Percentiles rank a stretch among this genome's conserved stretches.
These are phyloP conservation scores for Lottia scabra DNA, from an alignment of 2,888 invertebrate species.

Conservation along the genomic window DNA sequence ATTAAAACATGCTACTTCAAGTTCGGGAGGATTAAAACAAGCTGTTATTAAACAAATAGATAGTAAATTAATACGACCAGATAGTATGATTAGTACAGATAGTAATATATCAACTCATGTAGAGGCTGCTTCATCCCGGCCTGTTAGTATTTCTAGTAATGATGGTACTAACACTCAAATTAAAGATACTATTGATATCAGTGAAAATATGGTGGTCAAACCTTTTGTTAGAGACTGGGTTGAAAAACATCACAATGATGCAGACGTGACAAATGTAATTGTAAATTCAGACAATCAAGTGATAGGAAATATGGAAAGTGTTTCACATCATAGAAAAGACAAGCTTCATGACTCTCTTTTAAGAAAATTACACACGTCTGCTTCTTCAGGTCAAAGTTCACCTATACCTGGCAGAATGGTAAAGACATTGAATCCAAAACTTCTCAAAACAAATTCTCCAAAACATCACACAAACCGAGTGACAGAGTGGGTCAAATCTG, in stretches of 20 bases:
- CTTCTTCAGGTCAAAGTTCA: conserved; percentile 53
- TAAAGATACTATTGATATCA: conserved; percentile 32
- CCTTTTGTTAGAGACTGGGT: conserved; percentile 64
- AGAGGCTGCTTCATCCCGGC: conserved; percentile 51
- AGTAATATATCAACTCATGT: conserved; percentile 48
- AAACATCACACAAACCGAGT: conserved; percentile 56
- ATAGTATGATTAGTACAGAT: conserved; percentile 51
- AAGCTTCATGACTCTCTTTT: conserved; percentile 8
- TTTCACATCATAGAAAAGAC: conserved; percentile 24
- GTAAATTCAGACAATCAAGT: conserved; percentile 38
- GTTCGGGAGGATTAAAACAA: conserved; percentile 28
- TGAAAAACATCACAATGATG: conserved; percentile 29
- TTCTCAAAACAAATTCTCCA: conserved; percentile 47
- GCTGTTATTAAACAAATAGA: conserved; percentile 35
- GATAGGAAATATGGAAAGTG: conserved; percentile 37
- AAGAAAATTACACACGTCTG: conserved; percentile 26
- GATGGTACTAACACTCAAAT: conserved; percentile 16
- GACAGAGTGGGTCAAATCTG: conserved; percentile 66
- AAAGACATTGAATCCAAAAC: background rate
- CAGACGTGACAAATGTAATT: conserved; percentile 29
- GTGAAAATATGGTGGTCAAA: conserved; percentile 40
- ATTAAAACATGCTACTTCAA: conserved; percentile 9
- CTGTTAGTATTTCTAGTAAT: conserved; percentile 34
- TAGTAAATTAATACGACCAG: conserved; percentile 49
- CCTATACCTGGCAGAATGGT: conserved; percentile 35